Evolutionary conservation across 2,797 vertebrate genomes (phyloP).

Genomic region (Melanotaenia boesemani): DNA sequence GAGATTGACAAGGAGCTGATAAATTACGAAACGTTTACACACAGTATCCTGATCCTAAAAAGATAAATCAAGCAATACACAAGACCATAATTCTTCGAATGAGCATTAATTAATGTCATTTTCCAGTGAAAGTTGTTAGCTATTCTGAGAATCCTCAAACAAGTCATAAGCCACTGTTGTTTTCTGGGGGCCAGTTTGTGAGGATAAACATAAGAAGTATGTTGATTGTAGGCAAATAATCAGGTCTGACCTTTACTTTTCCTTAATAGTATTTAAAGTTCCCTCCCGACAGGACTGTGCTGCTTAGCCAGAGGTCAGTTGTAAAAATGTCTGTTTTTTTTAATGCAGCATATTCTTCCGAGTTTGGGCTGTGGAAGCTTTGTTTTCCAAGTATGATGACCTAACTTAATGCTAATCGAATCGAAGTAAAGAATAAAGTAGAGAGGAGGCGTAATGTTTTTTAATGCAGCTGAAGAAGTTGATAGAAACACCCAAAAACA

Average conservation of each 20-base stretch:
- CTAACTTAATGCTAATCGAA: conserved; percentile 55
- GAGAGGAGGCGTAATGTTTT: conserved; percentile 39
- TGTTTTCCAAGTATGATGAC: conserved; percentile 48
- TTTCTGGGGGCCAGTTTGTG: conserved; percentile 4
- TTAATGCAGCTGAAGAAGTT: conserved; percentile 25
- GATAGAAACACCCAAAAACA: conserved; percentile 10
- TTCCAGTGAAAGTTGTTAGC: conserved; percentile 4
- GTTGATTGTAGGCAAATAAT: conserved; percentile 56
- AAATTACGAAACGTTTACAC: conserved; percentile 1
- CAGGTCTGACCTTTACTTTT: conserved; percentile 48
- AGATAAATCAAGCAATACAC: conserved; percentile 1
- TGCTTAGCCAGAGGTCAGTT: conserved; percentile 60
- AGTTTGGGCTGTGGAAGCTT: conserved; percentile 9
- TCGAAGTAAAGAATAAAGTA: conserved; percentile 19
- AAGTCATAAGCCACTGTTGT: conserved; percentile 14
- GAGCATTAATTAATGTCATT: conserved; percentile 1
- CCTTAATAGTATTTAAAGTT: conserved; percentile 19
- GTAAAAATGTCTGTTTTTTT: conserved; percentile 33
- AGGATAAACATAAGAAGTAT: conserved; percentile 30
- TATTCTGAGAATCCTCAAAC: conserved; percentile 10
- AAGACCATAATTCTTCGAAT: neutral
- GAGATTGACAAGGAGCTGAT: conserved; percentile 8
- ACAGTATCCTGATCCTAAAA: conserved; percentile 1
- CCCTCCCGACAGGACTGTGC: conserved; percentile 18
- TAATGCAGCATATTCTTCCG: conserved; percentile 31